These are phyloP conservation scores for Frankliniella fusca DNA, from an alignment of 2,888 invertebrate genomes.

Conservation along the genomic window DNA sequence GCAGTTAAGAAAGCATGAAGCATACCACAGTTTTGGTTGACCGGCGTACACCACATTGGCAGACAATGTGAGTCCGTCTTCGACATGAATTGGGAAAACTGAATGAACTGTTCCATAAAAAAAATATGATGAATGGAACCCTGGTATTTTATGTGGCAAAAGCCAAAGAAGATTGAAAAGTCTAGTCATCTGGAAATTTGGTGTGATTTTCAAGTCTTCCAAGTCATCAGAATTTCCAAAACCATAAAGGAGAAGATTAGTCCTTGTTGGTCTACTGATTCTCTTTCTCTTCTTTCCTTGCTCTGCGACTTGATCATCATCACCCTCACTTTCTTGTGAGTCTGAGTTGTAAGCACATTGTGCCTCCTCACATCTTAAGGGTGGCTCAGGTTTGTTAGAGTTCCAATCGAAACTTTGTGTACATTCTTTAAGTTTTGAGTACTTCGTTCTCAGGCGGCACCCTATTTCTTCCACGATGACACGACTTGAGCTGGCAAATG, in stretches of 20 bases:
- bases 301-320: neutral
- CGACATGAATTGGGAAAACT: neutral
- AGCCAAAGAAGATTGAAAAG: constrained; percentile 4
- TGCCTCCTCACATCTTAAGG: too few relatives aligned
- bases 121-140: neutral
- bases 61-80: neutral
- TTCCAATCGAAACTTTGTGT: too few relatives aligned
- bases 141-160: neutral
- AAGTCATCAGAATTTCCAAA: neutral
- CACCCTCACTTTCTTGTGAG: neutral
- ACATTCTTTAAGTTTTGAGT: too few relatives aligned
- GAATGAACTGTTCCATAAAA: neutral
- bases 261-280: neutral
- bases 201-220: constrained; percentile 5
- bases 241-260: constrained; percentile 1
- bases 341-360: too few relatives aligned
- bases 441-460: too few relatives aligned
- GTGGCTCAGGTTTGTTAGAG: too few relatives aligned
- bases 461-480: too few relatives aligned
- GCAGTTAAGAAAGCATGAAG: neutral
- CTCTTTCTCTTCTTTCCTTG: neutral
- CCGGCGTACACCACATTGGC: neutral
- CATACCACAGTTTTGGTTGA: neutral
- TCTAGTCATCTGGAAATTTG: neutral
- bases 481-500: too few relatives aligned